Evolutionary conservation across 2,797 vertebrate species (phyloP), one percentile per base, ranked within the genome.

Genomic region (Mus caroli): DNA sequence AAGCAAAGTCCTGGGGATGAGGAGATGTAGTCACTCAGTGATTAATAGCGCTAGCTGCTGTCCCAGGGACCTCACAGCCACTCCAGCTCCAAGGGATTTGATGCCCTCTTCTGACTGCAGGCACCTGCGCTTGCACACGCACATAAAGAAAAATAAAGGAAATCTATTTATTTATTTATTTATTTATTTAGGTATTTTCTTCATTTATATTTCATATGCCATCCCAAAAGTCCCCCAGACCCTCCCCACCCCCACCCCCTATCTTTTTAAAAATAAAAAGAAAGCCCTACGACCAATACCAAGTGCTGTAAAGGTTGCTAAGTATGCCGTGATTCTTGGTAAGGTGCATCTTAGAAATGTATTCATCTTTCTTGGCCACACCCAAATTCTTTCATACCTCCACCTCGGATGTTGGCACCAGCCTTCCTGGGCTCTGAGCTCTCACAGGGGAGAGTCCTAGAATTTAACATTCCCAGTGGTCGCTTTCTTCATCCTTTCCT

Each of bases 401-500:
- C 6, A 84, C 73, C 60, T 84, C 26, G 13, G 46, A 7, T 56
- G 12, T 56, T 79, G n/a, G 31, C 3, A 12, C 58, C 31, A 54
- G 54, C 50, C 67, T 89, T 91, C 40, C n/a, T 89, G 28, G 31
- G 24, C 67, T 89, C 73, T 87, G 62, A 92, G 19, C 37, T 52
- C 34, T 34, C 75, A 19, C 0, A 85, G 78, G 43, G 28, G 52
- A n/a, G 71, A 77, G 22, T 62, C 15, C 0, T 43, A 58, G 92
- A 56, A 52, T 91, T 76, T 60, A 79, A 79, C 79, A 46, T 52
- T 80, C 31, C 12, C 24, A 58, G 93, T 52, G 50, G 24, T 96
- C 87, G 43, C 13, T 80, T 56, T 77, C 52, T 64, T 93, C 40
- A 43, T 88, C 19, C 31, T 93, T 93, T 94, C 19, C 46, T 62